A percentile compares a stretch with the other conserved stretches of the same genome.
phyloP scores from a whole-genome alignment of 2,888 invertebrate genomes.

The Aricia artaxerxes region DNA sequence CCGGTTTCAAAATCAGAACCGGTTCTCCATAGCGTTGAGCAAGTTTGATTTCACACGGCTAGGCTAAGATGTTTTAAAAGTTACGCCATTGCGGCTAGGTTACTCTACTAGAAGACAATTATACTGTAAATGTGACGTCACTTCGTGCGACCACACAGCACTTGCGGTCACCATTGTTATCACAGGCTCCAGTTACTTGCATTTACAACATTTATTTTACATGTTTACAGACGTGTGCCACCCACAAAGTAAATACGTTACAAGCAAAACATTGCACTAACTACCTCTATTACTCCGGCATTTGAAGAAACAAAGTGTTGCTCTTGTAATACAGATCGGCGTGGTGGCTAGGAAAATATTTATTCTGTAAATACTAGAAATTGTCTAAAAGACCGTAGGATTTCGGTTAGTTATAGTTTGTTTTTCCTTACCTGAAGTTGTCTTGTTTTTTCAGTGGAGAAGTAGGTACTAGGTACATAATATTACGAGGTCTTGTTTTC shows the following conservation, averaged over 20 bases:
- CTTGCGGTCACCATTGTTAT: slow-evolving; percentile 39
- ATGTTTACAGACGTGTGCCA: slow-evolving; percentile 14
- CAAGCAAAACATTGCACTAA: not conserved
- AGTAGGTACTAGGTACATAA: too few species aligned
- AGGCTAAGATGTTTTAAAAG: not conserved
- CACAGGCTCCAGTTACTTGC: slow-evolving; percentile 23
- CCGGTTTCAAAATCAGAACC: too few species aligned
- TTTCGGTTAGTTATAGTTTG: not conserved
- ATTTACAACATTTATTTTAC: slow-evolving; percentile 14
- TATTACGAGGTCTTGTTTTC: too few species aligned
- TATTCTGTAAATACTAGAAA: not conserved
- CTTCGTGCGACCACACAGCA: slow-evolving; percentile 38
- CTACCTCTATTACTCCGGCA: not conserved
- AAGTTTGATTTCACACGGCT: too few species aligned
- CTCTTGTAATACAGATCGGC: not conserved
- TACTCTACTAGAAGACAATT: not conserved
- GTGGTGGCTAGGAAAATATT: not conserved
- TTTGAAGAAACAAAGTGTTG: not conserved
- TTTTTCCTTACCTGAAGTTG: too few species aligned
- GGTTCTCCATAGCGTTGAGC: too few species aligned
- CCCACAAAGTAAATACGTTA: slow-evolving; percentile 7
- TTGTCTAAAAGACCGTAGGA: not conserved
- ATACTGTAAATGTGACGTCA: slow-evolving; percentile 39
- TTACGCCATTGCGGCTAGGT: not conserved
- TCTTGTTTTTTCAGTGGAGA: too few species aligned